Evolutionary conservation across 2,113 vertebrate genomes (phyloP), one percentile per base, ranked within the genome.

Genomic region (Crotalus helleri): DNA sequence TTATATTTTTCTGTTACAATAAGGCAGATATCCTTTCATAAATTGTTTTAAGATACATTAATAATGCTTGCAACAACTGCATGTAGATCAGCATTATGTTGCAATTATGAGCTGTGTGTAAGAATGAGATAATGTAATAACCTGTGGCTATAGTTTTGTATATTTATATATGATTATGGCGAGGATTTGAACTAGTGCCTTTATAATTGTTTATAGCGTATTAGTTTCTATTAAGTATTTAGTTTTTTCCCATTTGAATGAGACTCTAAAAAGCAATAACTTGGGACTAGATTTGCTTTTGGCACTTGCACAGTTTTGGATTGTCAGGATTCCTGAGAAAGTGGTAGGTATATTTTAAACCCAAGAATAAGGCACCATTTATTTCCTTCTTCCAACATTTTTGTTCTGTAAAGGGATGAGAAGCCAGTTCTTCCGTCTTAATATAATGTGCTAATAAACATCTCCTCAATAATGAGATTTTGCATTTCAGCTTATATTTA

Each of bases 401-500:
- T 85, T 93, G 95, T 95, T 96, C 95, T 95, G 17, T 87, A 57
- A 0, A 86, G 29, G 93, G 93, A 13, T 88, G 92, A 87, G 58
- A 81, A 91, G 96, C 8, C 44, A 92, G 23, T 85, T 51, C 39
- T 95, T 95, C 74, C 33, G 54, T 64, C 11, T 0, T 94, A 93
- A 87, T 88, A 90, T 94, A 85, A 89, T 93, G 12, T 29, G 69
- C 33, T 92, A 93, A 61, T 93, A 93, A 95, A 92, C 64, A 94
- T 92, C 59, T 90, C 51, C 21, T 94, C 44, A 89, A 0, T 93
- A 46, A 91, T 94, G 59, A 92, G 93, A 93, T 96, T 4, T 12
- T 85, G 2, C 92, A 74, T 93, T 91, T 64, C 55, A 91, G 59
- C 29, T 94, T 87, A 13, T 81, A 61, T 93, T 94, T 94, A 69